A percentile compares a stretch with the other conserved stretches of the same genome.
Conservation (phyloP, 2,797 vertebrate genomes). For the Takifugu ocellatus region DNA sequence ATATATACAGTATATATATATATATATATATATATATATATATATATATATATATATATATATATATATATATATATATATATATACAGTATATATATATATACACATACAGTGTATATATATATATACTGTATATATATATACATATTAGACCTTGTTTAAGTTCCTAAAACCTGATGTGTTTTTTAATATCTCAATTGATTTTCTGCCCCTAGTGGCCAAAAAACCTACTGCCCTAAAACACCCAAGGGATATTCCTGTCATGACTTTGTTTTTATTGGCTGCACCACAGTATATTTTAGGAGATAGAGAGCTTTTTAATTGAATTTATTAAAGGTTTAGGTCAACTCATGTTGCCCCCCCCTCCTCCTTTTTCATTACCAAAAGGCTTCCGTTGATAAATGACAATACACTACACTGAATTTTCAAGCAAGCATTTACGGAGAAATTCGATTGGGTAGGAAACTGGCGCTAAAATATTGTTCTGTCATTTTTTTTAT, state of each 20-base stretch:
- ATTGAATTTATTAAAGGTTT: not conserved
- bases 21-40: too few species aligned
- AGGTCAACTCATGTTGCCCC: not conserved
- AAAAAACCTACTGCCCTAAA: not conserved
- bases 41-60: too few species aligned
- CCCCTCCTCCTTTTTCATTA: not conserved
- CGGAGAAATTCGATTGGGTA: not conserved
- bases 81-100: too few species aligned
- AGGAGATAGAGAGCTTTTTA: not conserved
- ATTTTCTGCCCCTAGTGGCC: not conserved
- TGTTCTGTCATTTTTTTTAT: not conserved
- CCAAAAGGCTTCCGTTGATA: not conserved
- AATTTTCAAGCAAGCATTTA: not conserved
- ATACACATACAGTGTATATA: too few species aligned
- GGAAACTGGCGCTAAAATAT: not conserved
- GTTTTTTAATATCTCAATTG: too few species aligned
- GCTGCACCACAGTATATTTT: not conserved
- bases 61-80: too few species aligned
- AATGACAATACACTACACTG: not conserved
- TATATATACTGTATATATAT: too few species aligned
- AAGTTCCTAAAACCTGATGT: too few species aligned
- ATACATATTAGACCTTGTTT: too few species aligned
- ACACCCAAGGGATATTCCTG: not conserved
- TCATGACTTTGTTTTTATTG: not conserved
- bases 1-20: too few species aligned